Percentiles rank a stretch among this genome's conserved stretches.
These are phyloP conservation scores for Nipponacmea schrenckii DNA, from an alignment of 2,888 invertebrate genomes.

Conservation along the genomic window DNA sequence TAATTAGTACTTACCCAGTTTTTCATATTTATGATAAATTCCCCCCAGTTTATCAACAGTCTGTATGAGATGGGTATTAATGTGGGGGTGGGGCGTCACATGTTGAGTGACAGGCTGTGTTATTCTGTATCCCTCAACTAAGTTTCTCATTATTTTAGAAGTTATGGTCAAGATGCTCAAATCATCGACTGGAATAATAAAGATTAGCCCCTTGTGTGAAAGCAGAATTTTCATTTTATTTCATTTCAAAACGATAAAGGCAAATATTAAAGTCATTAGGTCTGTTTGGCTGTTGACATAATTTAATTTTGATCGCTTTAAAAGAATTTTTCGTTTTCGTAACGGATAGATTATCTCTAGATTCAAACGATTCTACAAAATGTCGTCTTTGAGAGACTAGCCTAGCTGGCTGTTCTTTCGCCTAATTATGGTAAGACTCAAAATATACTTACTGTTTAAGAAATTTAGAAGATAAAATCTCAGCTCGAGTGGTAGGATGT, in stretches of 20 bases:
- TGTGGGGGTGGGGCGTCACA: conserved; percentile 38
- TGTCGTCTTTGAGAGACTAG: too few relatives aligned
- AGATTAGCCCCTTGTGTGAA: too few relatives aligned
- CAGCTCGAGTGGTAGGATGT: conserved; percentile 61
- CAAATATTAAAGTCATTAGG: too few relatives aligned
- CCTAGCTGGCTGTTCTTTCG: too few relatives aligned
- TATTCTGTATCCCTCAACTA: conserved; percentile 61
- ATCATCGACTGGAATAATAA: conserved; percentile 58
- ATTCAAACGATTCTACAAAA: too few relatives aligned
- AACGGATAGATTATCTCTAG: too few relatives aligned
- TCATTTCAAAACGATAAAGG: too few relatives aligned
- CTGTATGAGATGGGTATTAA: conserved; percentile 36
- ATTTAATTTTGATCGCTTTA: too few relatives aligned
- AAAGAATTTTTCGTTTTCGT: too few relatives aligned
- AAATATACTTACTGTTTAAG: conserved; percentile 49
- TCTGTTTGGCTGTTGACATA: too few relatives aligned
- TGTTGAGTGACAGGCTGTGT: conserved; percentile 48
- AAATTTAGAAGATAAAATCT: conserved; percentile 61
- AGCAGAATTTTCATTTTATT: not conserved
- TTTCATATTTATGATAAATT: conserved; percentile 49
- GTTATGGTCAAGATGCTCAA: conserved; percentile 64
- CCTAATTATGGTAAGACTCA: too few relatives aligned
- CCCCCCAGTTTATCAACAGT: conserved; percentile 49
- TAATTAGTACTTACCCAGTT: conserved; percentile 55
- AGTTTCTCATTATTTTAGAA: conserved; percentile 64